Evolutionary conservation across 2,113 vertebrate genomes (phyloP).

Genomic region (Petrocephalus microphthalmus): DNA sequence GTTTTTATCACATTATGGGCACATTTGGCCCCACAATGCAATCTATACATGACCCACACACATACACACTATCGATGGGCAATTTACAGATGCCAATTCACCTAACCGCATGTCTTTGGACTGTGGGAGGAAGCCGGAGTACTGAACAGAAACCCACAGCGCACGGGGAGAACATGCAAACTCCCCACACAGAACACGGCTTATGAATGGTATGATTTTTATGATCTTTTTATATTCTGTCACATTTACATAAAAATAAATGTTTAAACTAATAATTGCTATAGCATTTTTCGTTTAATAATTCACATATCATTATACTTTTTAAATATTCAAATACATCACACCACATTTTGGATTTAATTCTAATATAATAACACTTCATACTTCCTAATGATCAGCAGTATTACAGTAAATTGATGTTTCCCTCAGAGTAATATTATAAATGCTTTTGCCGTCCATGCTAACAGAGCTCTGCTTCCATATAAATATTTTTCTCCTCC

Average conservation of each 20-base stretch:
- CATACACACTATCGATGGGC: background rate
- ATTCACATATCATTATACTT: background rate
- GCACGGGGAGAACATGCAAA: background rate
- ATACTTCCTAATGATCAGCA: background rate
- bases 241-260: background rate
- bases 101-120: background rate
- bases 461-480: background rate
- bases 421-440: background rate
- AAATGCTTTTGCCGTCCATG: background rate
- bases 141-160: background rate
- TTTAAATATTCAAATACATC: slow-evolving; percentile 5
- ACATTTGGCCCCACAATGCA: background rate
- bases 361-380: background rate
- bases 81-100: background rate
- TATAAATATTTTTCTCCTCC: background rate
- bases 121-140: background rate
- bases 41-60: background rate
- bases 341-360: background rate
- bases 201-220: background rate
- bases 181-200: background rate
- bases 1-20: background rate
- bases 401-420: background rate
- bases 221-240: background rate
- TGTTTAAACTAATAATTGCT: background rate
- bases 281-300: background rate